Evolutionary conservation across 2,888 invertebrate genomes (phyloP).

Genomic region (Cephalotes varians): DNA sequence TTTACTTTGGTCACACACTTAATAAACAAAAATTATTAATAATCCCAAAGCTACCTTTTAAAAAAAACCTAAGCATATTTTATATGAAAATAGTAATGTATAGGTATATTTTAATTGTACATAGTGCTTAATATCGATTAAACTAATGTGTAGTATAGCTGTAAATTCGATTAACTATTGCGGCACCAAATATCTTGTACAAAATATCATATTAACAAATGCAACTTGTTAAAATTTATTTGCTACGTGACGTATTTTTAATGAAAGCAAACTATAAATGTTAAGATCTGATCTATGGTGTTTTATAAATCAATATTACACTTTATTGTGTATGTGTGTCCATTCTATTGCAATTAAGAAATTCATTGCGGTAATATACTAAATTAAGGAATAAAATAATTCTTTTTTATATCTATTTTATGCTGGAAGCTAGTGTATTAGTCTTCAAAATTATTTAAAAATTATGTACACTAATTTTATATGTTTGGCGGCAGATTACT

Average conservation of each 20-base stretch:
- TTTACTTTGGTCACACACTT: slow-evolving; percentile 77
- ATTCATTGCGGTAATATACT: slow-evolving; percentile 50
- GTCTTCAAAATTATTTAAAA: slow-evolving; percentile 12
- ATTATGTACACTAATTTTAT: slow-evolving; percentile 50
- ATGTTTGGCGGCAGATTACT: slow-evolving; percentile 34
- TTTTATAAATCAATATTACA: slow-evolving; percentile 49
- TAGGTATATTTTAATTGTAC: slow-evolving; percentile 59
- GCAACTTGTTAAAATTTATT: slow-evolving; percentile 69
- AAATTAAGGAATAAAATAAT: slow-evolving; percentile 7
- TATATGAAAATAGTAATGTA: slow-evolving; percentile 60
- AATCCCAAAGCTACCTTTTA: slow-evolving; percentile 77
- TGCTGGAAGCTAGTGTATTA: not conserved
- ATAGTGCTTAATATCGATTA: slow-evolving; percentile 45
- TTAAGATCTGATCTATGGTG: slow-evolving; percentile 42
- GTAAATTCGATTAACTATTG: slow-evolving; percentile 66
- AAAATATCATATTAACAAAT: slow-evolving; percentile 62
- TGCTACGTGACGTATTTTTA: slow-evolving; percentile 59
- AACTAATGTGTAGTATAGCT: slow-evolving; percentile 62
- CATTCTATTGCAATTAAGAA: slow-evolving; percentile 49
- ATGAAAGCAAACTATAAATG: slow-evolving; percentile 40
- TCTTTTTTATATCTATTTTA: slow-evolving; percentile 9
- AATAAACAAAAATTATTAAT: slow-evolving; percentile 77
- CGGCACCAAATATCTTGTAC: slow-evolving; percentile 63
- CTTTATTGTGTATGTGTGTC: not conserved
- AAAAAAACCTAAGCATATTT: slow-evolving; percentile 75